Percentiles rank a stretch among this genome's conserved stretches.
These are phyloP conservation scores for Indri indri DNA, from an alignment of 2,113 vertebrate species.

Conservation along the genomic window DNA sequence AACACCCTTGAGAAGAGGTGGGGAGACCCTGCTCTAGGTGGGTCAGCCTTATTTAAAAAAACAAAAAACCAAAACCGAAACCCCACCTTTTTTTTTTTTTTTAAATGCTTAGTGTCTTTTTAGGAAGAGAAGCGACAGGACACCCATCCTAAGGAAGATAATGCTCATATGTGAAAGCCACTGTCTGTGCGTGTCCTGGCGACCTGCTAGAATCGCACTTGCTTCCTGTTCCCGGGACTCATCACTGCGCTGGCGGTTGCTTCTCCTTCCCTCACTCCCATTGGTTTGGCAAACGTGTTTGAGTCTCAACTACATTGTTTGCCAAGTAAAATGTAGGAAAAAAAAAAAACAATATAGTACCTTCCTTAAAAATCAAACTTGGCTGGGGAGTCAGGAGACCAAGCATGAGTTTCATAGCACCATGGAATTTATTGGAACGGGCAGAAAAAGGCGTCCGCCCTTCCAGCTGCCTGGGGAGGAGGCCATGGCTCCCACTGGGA, in stretches of 20 bases:
- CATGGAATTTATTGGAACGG: rapidly evolving
- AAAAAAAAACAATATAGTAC: neutral
- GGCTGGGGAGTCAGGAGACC: neutral
- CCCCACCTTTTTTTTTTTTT: neutral
- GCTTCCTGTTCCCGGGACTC: neutral
- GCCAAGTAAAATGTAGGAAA: neutral
- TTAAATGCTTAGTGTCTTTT: neutral
- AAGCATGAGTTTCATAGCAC: neutral
- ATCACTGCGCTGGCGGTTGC: rapidly evolving
- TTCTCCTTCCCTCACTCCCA: neutral
- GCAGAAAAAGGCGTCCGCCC: neutral
- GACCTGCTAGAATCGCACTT: rapidly evolving
- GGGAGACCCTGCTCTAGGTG: neutral
- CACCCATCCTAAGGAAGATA: no score
- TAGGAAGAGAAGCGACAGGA: neutral
- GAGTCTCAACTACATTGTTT: neutral
- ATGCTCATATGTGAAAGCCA: neutral
- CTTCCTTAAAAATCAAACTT: neutral
- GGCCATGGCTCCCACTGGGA: neutral
- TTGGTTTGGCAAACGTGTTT: neutral
- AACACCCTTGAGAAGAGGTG: neutral
- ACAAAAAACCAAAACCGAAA: neutral
- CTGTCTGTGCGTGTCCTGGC: rapidly evolving
- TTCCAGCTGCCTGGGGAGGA: no score
- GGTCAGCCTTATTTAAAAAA: neutral